Evolutionary conservation across 2,888 invertebrate species (phyloP).

Genomic region (Sinhomidia bicolor): DNA sequence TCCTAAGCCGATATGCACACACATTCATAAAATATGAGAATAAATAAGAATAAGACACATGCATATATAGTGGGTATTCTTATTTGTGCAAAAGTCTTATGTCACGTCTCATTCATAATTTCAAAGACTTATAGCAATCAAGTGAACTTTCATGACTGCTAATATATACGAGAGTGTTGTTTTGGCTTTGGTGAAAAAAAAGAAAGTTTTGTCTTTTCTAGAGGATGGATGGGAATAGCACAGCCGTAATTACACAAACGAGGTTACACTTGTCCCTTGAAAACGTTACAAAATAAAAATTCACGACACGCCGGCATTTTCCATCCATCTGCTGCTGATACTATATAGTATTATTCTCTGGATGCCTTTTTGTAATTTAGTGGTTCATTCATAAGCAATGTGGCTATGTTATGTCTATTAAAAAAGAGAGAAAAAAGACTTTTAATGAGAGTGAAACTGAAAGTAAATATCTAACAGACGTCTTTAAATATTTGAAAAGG

Average conservation of each 20-base stretch:
- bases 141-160: background rate
- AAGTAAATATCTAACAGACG: background rate
- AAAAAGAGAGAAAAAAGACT: conserved; percentile 6
- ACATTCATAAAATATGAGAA: background rate
- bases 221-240: background rate
- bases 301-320: background rate
- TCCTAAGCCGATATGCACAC: background rate
- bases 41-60: background rate
- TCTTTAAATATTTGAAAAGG: background rate
- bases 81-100: conserved; percentile 9
- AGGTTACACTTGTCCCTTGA: conserved; percentile 31
- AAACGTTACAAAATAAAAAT: conserved; percentile 2
- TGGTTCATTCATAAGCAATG: conserved; percentile 19
- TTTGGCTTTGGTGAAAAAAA: background rate
- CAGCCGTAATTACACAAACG: conserved; percentile 28
- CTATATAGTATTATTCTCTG: too few relatives aligned
- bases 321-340: background rate
- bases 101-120: conserved; percentile 45
- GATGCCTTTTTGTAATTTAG: conserved; percentile 1
- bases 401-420: background rate
- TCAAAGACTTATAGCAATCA: background rate
- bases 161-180: background rate
- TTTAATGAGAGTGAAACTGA: conserved; percentile 24
- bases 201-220: background rate
- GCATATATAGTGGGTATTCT: too few relatives aligned